A percentile compares a stretch with the other conserved stretches of the same genome.
phyloP scores from a whole-genome alignment of 2,113 vertebrate genomes.

The Oncorhynchus clarkii region DNA sequence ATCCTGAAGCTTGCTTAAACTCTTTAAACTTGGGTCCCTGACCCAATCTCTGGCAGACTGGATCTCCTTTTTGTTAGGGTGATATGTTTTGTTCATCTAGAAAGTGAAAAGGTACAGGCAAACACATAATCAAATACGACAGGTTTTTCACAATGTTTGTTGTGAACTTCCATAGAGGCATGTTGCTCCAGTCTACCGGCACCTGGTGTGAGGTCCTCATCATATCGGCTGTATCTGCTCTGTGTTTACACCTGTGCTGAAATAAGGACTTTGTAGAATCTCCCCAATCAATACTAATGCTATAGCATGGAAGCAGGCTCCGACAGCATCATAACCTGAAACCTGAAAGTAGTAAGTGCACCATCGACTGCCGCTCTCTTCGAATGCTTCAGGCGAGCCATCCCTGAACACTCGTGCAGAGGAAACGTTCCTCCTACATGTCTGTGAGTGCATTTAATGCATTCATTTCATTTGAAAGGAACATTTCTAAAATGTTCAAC shows the following conservation, averaged over 20 bases:
- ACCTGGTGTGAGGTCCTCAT: neutral
- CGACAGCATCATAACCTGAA: conserved; percentile 39
- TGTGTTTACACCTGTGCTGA: conserved; percentile 57
- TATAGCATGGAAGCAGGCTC: conserved; percentile 26
- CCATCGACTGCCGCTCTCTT: neutral
- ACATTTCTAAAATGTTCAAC: neutral
- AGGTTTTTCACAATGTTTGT: neutral
- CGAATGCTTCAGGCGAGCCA: conserved; percentile 42
- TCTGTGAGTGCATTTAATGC: conserved; percentile 35
- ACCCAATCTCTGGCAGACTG: neutral
- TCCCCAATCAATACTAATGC: conserved; percentile 62
- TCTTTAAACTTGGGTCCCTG: conserved; percentile 23
- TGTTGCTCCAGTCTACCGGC: neutral
- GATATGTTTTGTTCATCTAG: neutral
- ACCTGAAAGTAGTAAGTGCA: conserved; percentile 5
- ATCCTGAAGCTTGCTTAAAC: neutral
- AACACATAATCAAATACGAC: neutral
- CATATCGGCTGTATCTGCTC: conserved; percentile 16
- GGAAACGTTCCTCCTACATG: conserved; percentile 48
- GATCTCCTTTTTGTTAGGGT: too few species aligned
- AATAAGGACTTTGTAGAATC: conserved; percentile 51
- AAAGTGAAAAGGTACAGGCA: neutral
- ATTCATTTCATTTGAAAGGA: neutral
- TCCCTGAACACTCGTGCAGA: conserved; percentile 42
- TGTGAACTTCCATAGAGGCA: neutral